Evolutionary conservation across 2,113 vertebrate genomes (phyloP).

Genomic region (Amazona guildingii): DNA sequence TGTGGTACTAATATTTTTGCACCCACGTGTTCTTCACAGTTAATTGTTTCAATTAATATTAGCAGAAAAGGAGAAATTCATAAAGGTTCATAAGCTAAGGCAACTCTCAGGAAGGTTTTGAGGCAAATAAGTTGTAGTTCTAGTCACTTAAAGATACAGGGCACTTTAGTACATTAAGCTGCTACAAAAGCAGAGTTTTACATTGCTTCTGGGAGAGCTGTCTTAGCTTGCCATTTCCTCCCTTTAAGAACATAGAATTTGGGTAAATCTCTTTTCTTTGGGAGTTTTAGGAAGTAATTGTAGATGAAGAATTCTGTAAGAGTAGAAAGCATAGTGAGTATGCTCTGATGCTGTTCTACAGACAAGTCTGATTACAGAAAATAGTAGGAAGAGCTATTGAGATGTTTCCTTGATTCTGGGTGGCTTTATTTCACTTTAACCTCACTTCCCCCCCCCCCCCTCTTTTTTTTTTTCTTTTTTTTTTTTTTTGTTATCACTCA

Average conservation of each 20-base stretch:
- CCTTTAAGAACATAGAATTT: not conserved
- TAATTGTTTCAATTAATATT: slow-evolving; percentile 81
- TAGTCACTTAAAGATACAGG: not conserved
- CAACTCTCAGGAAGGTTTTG: not conserved
- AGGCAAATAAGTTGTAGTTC: not conserved
- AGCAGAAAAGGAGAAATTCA: slow-evolving; percentile 55
- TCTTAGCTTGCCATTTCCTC: not conserved
- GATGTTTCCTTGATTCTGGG: not conserved
- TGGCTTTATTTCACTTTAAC: not conserved
- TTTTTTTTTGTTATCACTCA: no score
- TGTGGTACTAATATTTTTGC: slow-evolving; percentile 66
- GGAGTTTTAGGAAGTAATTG: not conserved
- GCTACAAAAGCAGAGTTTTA: not conserved
- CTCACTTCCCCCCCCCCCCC: not conserved
- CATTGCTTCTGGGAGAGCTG: not conserved
- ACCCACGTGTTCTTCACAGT: slow-evolving; percentile 60
- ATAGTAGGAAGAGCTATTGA: not conserved
- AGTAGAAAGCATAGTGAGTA: not conserved
- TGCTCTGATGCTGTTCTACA: not conserved
- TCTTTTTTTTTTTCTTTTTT: not conserved
- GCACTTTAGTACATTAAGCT: rapidly evolving
- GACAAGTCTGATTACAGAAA: not conserved
- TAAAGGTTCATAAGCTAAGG: not conserved
- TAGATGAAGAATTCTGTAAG: not conserved
- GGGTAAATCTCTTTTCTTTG: not conserved